Evolutionary conservation across 2,888 invertebrate species (phyloP), one percentile per base, ranked within the genome.

Genomic region (Lamproptera curius): DNA sequence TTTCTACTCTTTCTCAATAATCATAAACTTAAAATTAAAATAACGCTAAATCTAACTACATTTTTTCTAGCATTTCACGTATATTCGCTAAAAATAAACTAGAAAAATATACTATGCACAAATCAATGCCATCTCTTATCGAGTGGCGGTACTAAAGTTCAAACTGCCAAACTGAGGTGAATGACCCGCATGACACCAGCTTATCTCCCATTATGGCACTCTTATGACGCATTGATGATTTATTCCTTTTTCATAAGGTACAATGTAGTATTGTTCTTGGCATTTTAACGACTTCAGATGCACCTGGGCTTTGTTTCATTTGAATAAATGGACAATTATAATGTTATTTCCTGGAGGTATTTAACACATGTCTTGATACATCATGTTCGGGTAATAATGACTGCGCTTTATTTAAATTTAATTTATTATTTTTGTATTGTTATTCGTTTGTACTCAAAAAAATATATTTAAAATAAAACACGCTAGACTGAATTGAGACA

Each of bases 141-240:
- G 50, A 68, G 52, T 55, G 59, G 85, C 51, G 3, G 65, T 54
- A 84, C 78, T 61, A 82, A 78, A 73, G 84, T 80, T 85, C 84
- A 80, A 69, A 56, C 56, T 77, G 72, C 83, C 83, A 76, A 85
- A 85, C 73, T 68, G 36, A 64, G 82, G 64, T 70, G 68, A 75
- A 74, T 53, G 77, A 79, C 71, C 77, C 26, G 59, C 53, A 36
- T 35, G 28, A 50, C 57, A 55, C 59, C 56, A 50, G 63, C 65
- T 76, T 76, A 76, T 73, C 70, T 67, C 43, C 52, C 56, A 57
- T 55, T 58, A 56, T 42, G 52, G 51, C 52, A 53, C 42, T 53
- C 31, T 49, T 58, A 59, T 66, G 65, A 63, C 65, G 59, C 59
- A 61, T 58, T 51, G 53, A 59, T 61, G 58, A 61, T 59, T 62